phyloP scores from a whole-genome alignment of 1,140 invertebrate species.

The Himalopsyche phryganea region DNA sequence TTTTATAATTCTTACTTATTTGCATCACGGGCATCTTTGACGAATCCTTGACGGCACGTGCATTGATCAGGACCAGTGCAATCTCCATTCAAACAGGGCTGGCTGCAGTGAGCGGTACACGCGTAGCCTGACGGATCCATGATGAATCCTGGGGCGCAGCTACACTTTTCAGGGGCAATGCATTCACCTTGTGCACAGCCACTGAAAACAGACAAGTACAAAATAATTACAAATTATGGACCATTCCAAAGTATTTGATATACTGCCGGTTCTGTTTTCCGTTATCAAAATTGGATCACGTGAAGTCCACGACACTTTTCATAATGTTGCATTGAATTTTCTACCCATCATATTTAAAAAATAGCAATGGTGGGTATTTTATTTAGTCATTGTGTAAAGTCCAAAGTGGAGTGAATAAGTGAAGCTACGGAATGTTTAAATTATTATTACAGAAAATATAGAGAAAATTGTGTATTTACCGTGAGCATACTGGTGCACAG shows the following conservation, averaged over 20 bases:
- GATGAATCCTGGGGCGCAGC: constrained; percentile 40
- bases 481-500: constrained; percentile 52
- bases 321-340: too few relatives aligned
- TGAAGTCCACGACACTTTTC: too few relatives aligned
- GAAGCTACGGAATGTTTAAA: too few relatives aligned
- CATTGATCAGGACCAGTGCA: constrained; percentile 53
- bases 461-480: constrained; percentile 41
- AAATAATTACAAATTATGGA: too few relatives aligned
- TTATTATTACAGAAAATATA: too few relatives aligned
- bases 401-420: too few relatives aligned
- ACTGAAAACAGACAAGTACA: constrained; percentile 25
- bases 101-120: constrained; percentile 46
- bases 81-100: constrained; percentile 52
- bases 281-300: too few relatives aligned
- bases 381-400: too few relatives aligned
- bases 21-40: constrained; percentile 43
- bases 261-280: too few relatives aligned
- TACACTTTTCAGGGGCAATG: constrained; percentile 54
- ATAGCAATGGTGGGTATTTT: too few relatives aligned
- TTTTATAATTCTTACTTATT: constrained; percentile 33
- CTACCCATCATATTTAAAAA: too few relatives aligned
- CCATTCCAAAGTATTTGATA: too few relatives aligned
- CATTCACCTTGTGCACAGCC: constrained; percentile 54
- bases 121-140: constrained; percentile 35
- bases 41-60: constrained; percentile 51